Evolutionary conservation across 1,140 invertebrate species (phyloP).

Genomic region (Aradophagus sp.): DNA sequence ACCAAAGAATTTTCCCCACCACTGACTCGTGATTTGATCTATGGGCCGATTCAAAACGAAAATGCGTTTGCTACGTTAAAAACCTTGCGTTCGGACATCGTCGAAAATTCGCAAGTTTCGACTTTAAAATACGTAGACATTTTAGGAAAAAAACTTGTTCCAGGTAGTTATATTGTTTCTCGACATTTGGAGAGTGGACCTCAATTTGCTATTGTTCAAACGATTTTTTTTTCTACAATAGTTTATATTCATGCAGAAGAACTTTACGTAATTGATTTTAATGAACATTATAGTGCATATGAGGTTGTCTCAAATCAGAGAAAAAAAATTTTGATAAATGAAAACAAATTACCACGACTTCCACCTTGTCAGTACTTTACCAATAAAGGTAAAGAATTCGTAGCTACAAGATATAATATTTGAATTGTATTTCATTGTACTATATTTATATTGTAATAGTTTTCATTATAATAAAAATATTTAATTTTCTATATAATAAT

Average conservation of each 20-base stretch:
- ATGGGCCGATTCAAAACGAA: background rate
- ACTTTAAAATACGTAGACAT: background rate
- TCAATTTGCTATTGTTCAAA: constrained; percentile 22
- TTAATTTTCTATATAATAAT: no score
- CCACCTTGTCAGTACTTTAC: no score
- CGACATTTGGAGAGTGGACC: constrained; percentile 1
- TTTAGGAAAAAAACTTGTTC: background rate
- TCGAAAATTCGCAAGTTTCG: background rate
- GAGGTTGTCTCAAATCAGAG: no score
- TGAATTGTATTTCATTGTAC: no score
- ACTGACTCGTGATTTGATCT: background rate
- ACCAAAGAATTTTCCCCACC: background rate
- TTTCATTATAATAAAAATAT: no score
- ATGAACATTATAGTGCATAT: constrained; percentile 18
- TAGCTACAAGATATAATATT: no score
- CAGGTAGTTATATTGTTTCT: background rate
- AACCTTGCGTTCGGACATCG: background rate
- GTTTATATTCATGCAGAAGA: constrained; percentile 10
- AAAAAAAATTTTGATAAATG: no score
- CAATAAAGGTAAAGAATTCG: no score
- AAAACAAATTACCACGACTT: no score
- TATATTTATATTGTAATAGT: no score
- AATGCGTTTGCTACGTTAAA: background rate
- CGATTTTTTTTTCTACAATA: no score
- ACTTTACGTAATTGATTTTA: constrained; percentile 13